Evolutionary conservation across 2,888 invertebrate genomes (phyloP).

Genomic region (Dynastes maya): DNA sequence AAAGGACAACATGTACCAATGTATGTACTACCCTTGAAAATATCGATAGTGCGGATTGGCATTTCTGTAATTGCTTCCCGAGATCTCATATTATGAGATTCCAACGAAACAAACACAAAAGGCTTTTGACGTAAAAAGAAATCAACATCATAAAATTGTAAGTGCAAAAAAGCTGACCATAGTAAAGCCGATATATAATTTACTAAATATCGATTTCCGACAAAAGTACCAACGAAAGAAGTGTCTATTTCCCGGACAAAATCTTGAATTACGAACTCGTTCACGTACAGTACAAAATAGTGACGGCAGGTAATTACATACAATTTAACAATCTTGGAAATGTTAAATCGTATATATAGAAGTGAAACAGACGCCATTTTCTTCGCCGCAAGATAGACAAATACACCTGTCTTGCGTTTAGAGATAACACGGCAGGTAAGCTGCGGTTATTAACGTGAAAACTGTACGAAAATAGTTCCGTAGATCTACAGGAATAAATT

Average conservation of each 20-base stretch:
- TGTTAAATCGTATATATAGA: conserved; percentile 13
- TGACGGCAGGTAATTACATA: background rate
- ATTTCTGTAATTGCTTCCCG: background rate
- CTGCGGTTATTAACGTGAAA: conserved; percentile 22
- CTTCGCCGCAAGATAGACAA: conserved; percentile 37
- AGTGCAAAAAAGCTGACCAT: conserved; percentile 6
- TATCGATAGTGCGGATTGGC: background rate
- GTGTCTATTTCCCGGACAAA: background rate
- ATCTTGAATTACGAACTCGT: background rate
- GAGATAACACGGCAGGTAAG: conserved; percentile 31
- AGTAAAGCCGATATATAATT: conserved; percentile 12
- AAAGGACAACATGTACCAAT: no score
- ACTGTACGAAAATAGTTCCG: conserved; percentile 14
- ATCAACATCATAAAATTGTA: background rate
- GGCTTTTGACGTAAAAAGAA: conserved; percentile 1
- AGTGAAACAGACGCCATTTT: conserved; percentile 44
- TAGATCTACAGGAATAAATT: conserved; percentile 32
- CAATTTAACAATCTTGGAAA: background rate
- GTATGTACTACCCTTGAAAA: no score
- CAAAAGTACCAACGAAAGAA: background rate
- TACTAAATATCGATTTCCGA: conserved; percentile 20
- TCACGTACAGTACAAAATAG: background rate
- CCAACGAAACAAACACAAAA: conserved; percentile 17
- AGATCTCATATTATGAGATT: background rate
- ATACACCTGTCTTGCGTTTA: conserved; percentile 42